These are phyloP conservation scores for Oryctes rhinoceros DNA, from an alignment of 1,140 invertebrate genomes.

Conservation along the genomic window DNA sequence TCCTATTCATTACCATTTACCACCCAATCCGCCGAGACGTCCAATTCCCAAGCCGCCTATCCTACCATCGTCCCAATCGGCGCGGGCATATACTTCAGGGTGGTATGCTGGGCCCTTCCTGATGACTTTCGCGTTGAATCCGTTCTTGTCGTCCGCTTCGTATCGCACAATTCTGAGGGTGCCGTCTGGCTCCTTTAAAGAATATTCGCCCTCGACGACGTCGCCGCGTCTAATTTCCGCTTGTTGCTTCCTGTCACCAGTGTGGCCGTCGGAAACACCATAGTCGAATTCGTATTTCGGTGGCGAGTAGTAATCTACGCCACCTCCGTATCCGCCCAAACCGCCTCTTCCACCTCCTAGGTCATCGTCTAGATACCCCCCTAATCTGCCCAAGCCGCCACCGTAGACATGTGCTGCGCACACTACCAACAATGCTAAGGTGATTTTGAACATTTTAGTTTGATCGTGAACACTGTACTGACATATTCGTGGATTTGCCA, in stretches of 20 bases:
- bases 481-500: background rate
- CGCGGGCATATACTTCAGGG: constrained; percentile 4
- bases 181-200: constrained; percentile 40
- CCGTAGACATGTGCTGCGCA: background rate
- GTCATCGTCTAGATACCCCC: background rate
- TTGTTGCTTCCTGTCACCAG: constrained; percentile 63
- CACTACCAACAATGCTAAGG: background rate
- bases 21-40: background rate
- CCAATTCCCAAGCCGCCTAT: background rate
- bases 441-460: constrained; percentile 6
- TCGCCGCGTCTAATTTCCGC: constrained; percentile 64
- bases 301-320: constrained; percentile 52
- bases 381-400: background rate
- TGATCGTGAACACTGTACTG: background rate
- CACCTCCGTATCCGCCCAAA: constrained; percentile 16
- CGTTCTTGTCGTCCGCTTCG: constrained; percentile 48
- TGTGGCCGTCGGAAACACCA: constrained; percentile 59
- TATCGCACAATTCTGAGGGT: constrained; percentile 50
- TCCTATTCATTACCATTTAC: background rate
- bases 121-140: constrained; percentile 50
- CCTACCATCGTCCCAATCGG: constrained; percentile 19
- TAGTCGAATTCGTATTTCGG: constrained; percentile 61
- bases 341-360: background rate
- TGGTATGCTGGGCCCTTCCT: constrained; percentile 39
- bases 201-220: constrained; percentile 62